Base-by-base conservation (phyloP, 2,113 vertebrate species). In the Trichomycterus rosablanca region DNA sequence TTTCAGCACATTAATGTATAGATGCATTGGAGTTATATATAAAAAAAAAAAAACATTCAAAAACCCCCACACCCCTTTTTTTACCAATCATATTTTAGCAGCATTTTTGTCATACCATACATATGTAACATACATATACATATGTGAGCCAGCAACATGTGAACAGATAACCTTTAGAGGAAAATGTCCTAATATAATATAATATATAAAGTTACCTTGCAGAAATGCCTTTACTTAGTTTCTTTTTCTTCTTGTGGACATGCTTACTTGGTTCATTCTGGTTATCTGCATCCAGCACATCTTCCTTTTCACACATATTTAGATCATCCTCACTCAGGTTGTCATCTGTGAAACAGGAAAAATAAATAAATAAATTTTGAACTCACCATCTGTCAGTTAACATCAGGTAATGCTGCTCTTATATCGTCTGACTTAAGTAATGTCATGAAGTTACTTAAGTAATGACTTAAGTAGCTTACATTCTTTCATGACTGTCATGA, bases 261-360 rank as follows among this genome's bases (percentile, higher is more conserved):
- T n/a, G 20, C 11, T 49, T 67, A 1, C 78, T 66, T 55, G 75
- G 84, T 70, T 58, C 84, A 12, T 59, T 81, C 6, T 55, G 71
- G 7, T 89, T 86, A 32, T 80, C 83, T 15, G 86, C 87, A 0
- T 78, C 53, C 24, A 88, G 63, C 9, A 77, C 78, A 3, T 88
- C 87, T 63, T 98, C 95, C 75, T 83, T 90, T 49, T 87, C 90
- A 80, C 93, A 89, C 66, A 95, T 89, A 59, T 84, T 92, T 39
- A 92, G 80, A 57, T 97, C 93, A 71, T 97, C 94, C 80, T 97
- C 95, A 18, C 95, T 98, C 73, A 93, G 89, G 71, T 95, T 92
- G 51, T 90, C 92, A 62, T 91, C 95, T 97, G 77, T 35, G n/a
- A 30, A 10, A 60, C 19, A 23, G 22, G 22, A 3, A 14, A 30